Base-by-base conservation (phyloP, 2,797 vertebrate genomes). In the Apodemus agrarius region DNA sequence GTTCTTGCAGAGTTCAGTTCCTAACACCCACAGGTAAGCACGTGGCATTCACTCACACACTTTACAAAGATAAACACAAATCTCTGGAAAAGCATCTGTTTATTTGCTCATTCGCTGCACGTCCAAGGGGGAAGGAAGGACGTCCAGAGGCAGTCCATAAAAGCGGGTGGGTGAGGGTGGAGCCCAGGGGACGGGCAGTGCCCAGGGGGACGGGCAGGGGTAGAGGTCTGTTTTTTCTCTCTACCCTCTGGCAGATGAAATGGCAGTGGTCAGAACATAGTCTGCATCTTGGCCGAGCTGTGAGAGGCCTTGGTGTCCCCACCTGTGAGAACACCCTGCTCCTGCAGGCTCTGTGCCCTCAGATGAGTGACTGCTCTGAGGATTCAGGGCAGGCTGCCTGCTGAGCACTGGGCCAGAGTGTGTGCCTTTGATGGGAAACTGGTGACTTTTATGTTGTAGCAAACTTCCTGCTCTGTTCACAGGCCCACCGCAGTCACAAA, bases 401-500 rank as follows among this genome's bases (percentile, higher is more conserved):
- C 78, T 92, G 24, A 43, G 2, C 29, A 2, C 75, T 19, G 46
- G 4, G 6, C 37, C 67, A 0, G 0, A 17, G 82, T 80, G 9
- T 63, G 46, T 2, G 65, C 16, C 59, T 88, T 31, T 52, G 81
- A 94, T 75, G 88, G 34, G 24, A 86, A 46, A 37, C 3, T 6
- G 49, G 89, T 89, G 91, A 37, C 92, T 86, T 75, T 59, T 24
- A 57, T 89, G 29, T 69, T 0, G 11, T 40, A 76, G 57, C 78
- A 57, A 83, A 49, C 72, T 90, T 83, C 95, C 88, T 52, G 11
- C 49, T 63, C 89, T 89, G 61, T 26, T 17, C 59, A n/a, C 89
- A 52, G 97, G 74, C 61, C 52, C 3, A 1, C 78, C 54, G 0
- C 7, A 29, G n/a, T 89, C 52, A 86, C 34, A 43, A 65, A 80